Evolutionary conservation across 2,888 invertebrate genomes (phyloP), one percentile per base, ranked within the genome.

Genomic region (Coecobrya sp.): DNA sequence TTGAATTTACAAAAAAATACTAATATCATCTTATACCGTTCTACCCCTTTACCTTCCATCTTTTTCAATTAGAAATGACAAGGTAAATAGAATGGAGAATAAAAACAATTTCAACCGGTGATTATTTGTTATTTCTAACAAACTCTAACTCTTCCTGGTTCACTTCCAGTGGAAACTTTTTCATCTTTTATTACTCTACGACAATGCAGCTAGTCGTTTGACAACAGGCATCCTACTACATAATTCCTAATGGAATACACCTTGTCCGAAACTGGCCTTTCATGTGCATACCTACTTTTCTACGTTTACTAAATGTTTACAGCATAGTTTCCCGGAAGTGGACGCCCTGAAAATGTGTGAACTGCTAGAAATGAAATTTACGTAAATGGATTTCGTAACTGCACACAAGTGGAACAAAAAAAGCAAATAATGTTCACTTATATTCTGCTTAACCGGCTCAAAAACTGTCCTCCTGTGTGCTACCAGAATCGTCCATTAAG

Each of bases 61-160:
- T 76, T 86, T 93, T 93, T 93, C 82, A 90, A 93, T 93, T 93
- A 93, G 65, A 8, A 42, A 22, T 87, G 90, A 93, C 93, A 93
- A 55, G 70, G 87, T 93, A 89, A 90, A 93, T 93, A 65, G 87
- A 4, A 3, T 55, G 27, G 52, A 0, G 49, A 52, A 79, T 27
- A 79, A 79, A 79, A 76, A 59, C 59, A 59, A 42, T 76, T 73
- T 42, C 62, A 76, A 87, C 27, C 42, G 10, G 36, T 59, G 10
- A 36, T 45, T 84, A 19, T 42, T 84, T 62, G n/a, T 2, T 82
- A 45, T 30, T 22, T 49, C 45, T 49, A 4, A n/a, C 49, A 49
- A n/a, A 76, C 13, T 76, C 42, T 42, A 42, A 30, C 42, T 36
- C 42, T 70, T 70, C 25, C 42, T 42, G 7, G 10, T 73, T 42